Evolutionary conservation across 2,888 invertebrate species (phyloP).

Genomic region (Apamea epomidion): DNA sequence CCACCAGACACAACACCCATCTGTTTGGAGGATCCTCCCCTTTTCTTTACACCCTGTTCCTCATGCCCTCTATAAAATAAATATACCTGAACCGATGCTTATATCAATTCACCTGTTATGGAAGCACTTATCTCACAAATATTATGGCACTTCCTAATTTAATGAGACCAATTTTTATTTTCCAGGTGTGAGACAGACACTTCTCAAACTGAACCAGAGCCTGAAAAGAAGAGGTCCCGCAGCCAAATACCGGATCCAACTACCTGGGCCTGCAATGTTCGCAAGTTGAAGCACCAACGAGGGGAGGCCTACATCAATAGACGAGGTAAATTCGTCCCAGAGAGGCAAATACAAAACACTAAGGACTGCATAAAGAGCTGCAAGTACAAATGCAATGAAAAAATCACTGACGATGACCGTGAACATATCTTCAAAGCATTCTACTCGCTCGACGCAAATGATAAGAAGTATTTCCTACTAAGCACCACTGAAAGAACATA

Average conservation of each 20-base stretch:
- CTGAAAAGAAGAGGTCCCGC: conserved; percentile 73
- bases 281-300: conserved; percentile 84
- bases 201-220: conserved; percentile 39
- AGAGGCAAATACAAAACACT: conserved; percentile 79
- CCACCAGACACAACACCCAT: too few relatives aligned
- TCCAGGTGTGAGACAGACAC: conserved; percentile 51
- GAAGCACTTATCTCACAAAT: neutral
- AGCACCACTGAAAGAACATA: conserved; percentile 84
- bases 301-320: conserved; percentile 86
- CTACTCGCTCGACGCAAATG: conserved; percentile 83
- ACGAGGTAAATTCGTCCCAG: conserved; percentile 84
- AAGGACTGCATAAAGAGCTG: conserved; percentile 86
- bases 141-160: neutral
- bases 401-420: conserved; percentile 81
- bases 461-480: conserved; percentile 86
- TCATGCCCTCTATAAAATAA: neutral
- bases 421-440: conserved; percentile 86
- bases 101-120: neutral
- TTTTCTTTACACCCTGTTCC: too few relatives aligned
- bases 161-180: neutral
- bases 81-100: neutral
- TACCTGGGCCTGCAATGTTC: conserved; percentile 85
- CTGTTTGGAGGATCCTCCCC: too few relatives aligned
- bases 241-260: conserved; percentile 80
- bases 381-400: conserved; percentile 84